Evolutionary conservation across 2,113 vertebrate species (phyloP), one percentile per base, ranked within the genome.

Genomic region (Paedocypris sp.): DNA sequence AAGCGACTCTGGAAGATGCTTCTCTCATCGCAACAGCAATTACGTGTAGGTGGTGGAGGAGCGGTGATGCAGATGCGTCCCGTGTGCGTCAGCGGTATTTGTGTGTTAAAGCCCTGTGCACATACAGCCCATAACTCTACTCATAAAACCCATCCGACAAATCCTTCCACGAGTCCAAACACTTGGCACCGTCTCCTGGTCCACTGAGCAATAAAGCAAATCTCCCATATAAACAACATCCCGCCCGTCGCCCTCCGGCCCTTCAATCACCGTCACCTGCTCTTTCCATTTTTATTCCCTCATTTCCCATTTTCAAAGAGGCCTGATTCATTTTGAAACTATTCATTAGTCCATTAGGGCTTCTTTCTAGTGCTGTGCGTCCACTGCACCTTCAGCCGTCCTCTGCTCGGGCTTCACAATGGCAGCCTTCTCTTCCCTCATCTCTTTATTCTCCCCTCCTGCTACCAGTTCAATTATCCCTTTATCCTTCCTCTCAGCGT

Each of bases 51-150:
- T 49, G 45, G 20, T 48, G 23, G 32, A 41, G 31, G 51, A 50
- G 46, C 35, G 45, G 13, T 5, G n/a, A 46, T 72, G 60, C 77
- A 79, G 74, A 74, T 68, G 70, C 68, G 36, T 50, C 42, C 59
- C 61, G 7, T 64, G 62, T 67, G 58, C 15, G 62, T 62, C 32
- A 59, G 72, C 67, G 60, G 51, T 46, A 65, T 76, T 77, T 77
- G 58, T 64, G 69, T 73, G 66, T 77, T 48, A 71, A 51, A 66
- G 52, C 69, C 46, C 64, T 66, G 35, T 57, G 66, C 43, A 51
- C 25, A 20, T 5, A 31, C 16, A 59, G 6, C 25, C 41, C 19
- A 32, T 60, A 39, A 48, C 26, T 43, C 41, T 28, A 15, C 29
- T 13, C 6, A 19, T 29, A 29, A 58, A 63, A 51, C 29, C 2